Evolutionary conservation across 2,797 vertebrate genomes (phyloP).

Genomic region (Periparus ater): DNA sequence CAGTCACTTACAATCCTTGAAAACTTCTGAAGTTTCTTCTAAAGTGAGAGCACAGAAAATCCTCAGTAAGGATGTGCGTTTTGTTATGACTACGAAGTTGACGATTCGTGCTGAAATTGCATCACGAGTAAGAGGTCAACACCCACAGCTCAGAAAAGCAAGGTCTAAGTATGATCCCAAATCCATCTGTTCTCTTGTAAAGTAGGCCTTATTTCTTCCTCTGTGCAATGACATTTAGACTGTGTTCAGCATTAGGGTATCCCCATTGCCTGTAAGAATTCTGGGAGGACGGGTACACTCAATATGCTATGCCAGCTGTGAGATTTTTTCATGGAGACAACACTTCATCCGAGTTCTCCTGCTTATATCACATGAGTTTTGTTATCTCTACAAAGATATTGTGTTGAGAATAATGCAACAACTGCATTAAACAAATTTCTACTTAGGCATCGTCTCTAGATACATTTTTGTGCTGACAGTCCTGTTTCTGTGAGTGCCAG

Average conservation of each 20-base stretch:
- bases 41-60: not conserved
- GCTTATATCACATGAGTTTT: not conserved
- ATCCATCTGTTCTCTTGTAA: not conserved
- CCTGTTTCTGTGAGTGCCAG: not conserved
- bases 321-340: not conserved
- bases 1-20: not conserved
- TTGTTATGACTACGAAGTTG: not conserved
- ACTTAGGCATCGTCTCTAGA: not conserved
- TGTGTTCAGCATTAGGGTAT: not conserved
- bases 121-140: not conserved
- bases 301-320: not conserved
- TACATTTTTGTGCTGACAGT: not conserved
- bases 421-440: not conserved
- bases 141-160: not conserved
- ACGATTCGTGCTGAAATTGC: not conserved
- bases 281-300: not conserved
- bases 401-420: not conserved
- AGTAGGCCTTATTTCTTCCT: not conserved
- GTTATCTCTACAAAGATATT: not conserved
- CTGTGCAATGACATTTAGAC: not conserved
- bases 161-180: not conserved
- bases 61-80: not conserved
- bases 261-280: not conserved
- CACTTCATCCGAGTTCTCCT: not conserved
- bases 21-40: not conserved